Conservation (phyloP, 2,113 vertebrate species). For the Serinus canaria region DNA sequence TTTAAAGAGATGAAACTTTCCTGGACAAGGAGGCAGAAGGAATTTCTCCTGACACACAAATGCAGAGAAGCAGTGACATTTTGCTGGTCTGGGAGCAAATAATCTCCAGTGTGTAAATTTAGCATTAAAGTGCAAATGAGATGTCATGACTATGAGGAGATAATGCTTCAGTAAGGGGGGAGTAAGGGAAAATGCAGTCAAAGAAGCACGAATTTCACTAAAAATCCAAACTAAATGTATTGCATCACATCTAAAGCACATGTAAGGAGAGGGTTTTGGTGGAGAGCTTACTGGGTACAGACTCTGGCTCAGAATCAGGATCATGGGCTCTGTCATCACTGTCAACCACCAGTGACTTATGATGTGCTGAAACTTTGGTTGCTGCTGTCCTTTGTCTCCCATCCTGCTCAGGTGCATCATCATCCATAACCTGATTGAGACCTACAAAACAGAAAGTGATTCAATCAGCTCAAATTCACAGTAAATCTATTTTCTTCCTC, state of each 20-base stretch:
- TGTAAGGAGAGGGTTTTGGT: not conserved
- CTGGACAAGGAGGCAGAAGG: not conserved
- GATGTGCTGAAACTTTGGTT: not conserved
- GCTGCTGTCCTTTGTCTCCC: constrained; percentile 43
- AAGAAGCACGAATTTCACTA: not conserved
- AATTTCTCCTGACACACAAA: not conserved
- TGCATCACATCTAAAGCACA: not conserved
- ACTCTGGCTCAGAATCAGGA: constrained; percentile 28
- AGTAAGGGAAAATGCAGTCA: not conserved
- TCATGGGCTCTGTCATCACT: not conserved
- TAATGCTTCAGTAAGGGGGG: not conserved
- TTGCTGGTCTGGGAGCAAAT: not conserved
- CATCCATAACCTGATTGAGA: constrained; percentile 72
- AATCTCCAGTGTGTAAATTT: not conserved
- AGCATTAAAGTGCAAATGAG: not conserved
- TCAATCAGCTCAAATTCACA: not conserved
- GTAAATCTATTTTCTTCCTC: not conserved
- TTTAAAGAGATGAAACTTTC: not conserved
- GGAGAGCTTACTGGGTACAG: constrained; percentile 35
- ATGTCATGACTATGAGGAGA: not conserved
- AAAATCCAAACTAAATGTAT: not conserved
- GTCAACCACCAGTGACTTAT: not conserved
- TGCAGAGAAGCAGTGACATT: not conserved
- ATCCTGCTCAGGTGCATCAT: not conserved
- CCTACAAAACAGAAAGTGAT: constrained; percentile 51